These are phyloP conservation scores for Cataglyphis rosenhaueri DNA, from an alignment of 2,888 invertebrate species.

Conservation along the genomic window DNA sequence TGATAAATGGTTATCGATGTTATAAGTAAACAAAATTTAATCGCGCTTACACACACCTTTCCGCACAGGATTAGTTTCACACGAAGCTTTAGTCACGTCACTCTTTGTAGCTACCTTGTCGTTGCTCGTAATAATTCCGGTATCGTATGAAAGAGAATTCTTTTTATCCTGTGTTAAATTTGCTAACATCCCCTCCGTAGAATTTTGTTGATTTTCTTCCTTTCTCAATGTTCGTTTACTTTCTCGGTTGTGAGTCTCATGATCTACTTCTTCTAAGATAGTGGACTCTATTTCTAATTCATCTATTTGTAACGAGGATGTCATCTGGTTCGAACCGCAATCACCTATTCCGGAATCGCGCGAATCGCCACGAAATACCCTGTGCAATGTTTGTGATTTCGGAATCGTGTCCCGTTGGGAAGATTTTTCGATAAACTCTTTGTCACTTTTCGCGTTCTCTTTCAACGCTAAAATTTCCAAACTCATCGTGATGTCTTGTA, in stretches of 20 bases:
- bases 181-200: conserved; percentile 1
- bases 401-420: background rate
- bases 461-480: background rate
- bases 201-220: conserved; percentile 23
- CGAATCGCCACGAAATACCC: conserved; percentile 69
- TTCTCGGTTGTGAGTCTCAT: conserved; percentile 49
- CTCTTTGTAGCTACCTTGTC: conserved; percentile 59
- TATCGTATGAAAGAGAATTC: background rate
- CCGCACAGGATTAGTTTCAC: conserved; percentile 65
- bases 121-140: conserved; percentile 35
- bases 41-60: conserved; percentile 69
- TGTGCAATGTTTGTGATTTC: conserved; percentile 45
- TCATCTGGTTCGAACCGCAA: conserved; percentile 63
- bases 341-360: conserved; percentile 71
- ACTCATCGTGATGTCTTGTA: background rate
- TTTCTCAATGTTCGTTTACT: conserved; percentile 19
- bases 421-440: conserved; percentile 8
- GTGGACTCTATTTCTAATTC: conserved; percentile 67
- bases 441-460: background rate
- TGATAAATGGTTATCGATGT: conserved; percentile 6
- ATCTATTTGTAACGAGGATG: conserved; percentile 68
- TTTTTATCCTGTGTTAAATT: background rate
- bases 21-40: background rate
- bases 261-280: conserved; percentile 68
- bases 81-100: conserved; percentile 67